phyloP scores from a whole-genome alignment of 2,113 vertebrate genomes.

The Colossoma macropomum region DNA sequence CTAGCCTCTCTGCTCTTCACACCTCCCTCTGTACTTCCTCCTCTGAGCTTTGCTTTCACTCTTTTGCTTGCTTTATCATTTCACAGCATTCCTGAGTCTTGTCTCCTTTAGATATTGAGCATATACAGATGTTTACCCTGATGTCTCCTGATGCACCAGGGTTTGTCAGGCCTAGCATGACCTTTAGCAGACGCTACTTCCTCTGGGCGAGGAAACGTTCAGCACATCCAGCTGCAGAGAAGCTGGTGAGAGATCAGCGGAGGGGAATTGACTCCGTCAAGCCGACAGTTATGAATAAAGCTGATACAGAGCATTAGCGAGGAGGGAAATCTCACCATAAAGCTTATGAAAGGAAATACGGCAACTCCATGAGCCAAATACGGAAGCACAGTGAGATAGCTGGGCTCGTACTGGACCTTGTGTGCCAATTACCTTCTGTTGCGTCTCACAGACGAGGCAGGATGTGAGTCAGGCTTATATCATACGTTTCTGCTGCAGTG shows the following conservation, averaged over 20 bases:
- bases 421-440: not conserved
- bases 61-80: not conserved
- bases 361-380: not conserved
- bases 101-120: too few species aligned
- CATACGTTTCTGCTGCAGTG: not conserved
- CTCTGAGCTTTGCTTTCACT: not conserved
- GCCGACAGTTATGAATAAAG: not conserved
- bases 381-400: not conserved
- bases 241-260: not conserved
- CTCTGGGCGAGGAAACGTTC: not conserved
- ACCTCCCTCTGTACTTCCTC: too few species aligned
- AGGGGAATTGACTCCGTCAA: not conserved
- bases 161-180: too few species aligned
- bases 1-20: too few species aligned
- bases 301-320: not conserved
- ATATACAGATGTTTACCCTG: too few species aligned
- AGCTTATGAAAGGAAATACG: not conserved
- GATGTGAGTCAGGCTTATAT: not conserved
- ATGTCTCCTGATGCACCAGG: too few species aligned
- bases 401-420: not conserved
- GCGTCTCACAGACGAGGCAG: not conserved
- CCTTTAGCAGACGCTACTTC: not conserved
- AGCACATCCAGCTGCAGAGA: not conserved
- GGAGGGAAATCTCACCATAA: not conserved
- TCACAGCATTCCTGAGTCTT: too few species aligned